These are phyloP conservation scores for Poecilia wingei DNA, from an alignment of 2,797 vertebrate genomes.

Conservation along the genomic window DNA sequence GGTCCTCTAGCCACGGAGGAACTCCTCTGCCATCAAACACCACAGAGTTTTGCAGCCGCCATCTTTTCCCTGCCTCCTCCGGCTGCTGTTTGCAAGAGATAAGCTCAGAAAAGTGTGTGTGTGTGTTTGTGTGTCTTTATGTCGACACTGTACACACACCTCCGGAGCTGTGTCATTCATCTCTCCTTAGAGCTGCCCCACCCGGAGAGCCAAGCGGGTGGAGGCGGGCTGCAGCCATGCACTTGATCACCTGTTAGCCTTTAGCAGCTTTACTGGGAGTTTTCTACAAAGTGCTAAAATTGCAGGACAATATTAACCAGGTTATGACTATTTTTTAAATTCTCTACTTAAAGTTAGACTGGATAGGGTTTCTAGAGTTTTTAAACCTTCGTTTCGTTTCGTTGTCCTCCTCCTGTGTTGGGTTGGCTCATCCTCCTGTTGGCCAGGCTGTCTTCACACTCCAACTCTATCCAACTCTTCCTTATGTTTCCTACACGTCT, in stretches of 20 bases:
- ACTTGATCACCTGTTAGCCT: slow-evolving; percentile 19
- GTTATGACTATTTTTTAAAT: not conserved
- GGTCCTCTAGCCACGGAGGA: slow-evolving; percentile 12
- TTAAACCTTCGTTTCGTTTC: not conserved
- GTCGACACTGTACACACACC: slow-evolving; percentile 44
- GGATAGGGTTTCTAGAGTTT: not conserved
- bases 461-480: not conserved
- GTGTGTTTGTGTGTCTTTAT: slow-evolving; percentile 49
- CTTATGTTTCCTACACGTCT: not conserved
- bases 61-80: slow-evolving; percentile 35
- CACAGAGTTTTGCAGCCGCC: slow-evolving; percentile 8
- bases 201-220: not conserved
- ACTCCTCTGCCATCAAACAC: not conserved
- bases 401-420: not conserved
- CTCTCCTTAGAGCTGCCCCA: slow-evolving; percentile 37
- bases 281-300: slow-evolving; percentile 5
- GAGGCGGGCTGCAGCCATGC: slow-evolving; percentile 24
- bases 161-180: slow-evolving; percentile 58
- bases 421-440: not conserved
- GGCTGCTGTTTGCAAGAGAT: slow-evolving; percentile 64
- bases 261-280: slow-evolving; percentile 6
- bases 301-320: not conserved
- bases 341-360: not conserved
- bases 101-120: slow-evolving; percentile 56
- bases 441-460: slow-evolving; percentile 3